These are phyloP conservation scores for Zaprionus camerounensis DNA, from an alignment of 1,140 invertebrate species.

Conservation along the genomic window DNA sequence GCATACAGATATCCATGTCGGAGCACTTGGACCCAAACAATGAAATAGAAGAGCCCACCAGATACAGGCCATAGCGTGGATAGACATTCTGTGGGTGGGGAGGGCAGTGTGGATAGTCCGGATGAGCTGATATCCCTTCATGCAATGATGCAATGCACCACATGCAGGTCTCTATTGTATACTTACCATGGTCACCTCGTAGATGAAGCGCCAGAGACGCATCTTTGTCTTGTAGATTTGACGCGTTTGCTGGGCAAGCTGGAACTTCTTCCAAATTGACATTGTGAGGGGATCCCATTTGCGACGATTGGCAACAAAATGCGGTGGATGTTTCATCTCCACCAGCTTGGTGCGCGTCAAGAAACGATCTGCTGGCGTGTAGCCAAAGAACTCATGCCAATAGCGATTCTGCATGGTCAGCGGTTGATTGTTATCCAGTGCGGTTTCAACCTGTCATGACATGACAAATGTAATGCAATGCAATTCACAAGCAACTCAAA, in stretches of 20 bases:
- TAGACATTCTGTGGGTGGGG: constrained; percentile 86
- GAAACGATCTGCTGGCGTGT: constrained; percentile 85
- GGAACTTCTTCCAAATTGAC: constrained; percentile 92
- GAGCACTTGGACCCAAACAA: constrained; percentile 96
- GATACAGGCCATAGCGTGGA: constrained; percentile 92
- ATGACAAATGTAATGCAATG: background rate
- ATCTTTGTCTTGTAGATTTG: constrained; percentile 92
- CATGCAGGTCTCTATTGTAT: too few species aligned
- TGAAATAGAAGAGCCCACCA: constrained; percentile 98
- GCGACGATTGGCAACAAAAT: constrained; percentile 32
- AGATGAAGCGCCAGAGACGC: constrained; percentile 91
- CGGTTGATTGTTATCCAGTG: constrained; percentile 32
- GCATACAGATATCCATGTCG: constrained; percentile 98
- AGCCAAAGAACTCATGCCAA: constrained; percentile 73
- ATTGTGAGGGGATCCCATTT: constrained; percentile 89
- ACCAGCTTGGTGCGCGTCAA: constrained; percentile 85
- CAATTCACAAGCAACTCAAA: background rate
- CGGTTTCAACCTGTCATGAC: constrained; percentile 28
- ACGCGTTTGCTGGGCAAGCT: constrained; percentile 91
- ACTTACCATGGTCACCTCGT: constrained; percentile 89
- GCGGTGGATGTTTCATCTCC: constrained; percentile 82
- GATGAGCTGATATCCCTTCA: too few species aligned
- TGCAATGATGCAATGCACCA: too few species aligned
- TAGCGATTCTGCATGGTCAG: constrained; percentile 58
- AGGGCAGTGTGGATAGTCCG: background rate